Evolutionary conservation across 1,140 invertebrate species (phyloP).

Genomic region (Lucilia cuprina): DNA sequence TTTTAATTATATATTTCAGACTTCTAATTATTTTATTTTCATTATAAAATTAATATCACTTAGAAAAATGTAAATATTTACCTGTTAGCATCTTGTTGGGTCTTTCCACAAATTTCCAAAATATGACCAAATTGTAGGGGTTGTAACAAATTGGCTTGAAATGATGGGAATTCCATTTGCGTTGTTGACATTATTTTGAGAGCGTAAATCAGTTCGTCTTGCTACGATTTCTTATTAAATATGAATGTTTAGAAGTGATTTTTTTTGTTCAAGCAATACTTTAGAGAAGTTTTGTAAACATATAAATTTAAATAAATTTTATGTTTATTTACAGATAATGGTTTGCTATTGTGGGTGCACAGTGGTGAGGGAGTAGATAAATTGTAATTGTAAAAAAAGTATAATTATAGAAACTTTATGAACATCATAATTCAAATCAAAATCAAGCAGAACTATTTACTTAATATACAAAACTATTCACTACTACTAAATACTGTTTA

Average conservation of each 20-base stretch:
- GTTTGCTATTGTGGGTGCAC: background rate
- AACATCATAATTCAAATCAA: too few relatives aligned
- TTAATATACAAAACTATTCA: too few relatives aligned
- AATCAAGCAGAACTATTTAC: too few relatives aligned
- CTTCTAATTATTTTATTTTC: too few relatives aligned
- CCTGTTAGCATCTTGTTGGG: background rate
- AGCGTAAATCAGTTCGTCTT: background rate
- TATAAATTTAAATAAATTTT: background rate
- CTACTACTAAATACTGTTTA: too few relatives aligned
- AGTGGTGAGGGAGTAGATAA: background rate
- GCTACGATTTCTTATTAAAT: background rate
- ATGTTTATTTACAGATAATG: background rate
- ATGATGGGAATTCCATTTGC: too few relatives aligned
- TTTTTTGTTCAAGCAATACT: background rate
- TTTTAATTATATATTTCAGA: too few relatives aligned
- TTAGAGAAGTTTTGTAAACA: background rate
- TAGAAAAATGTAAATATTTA: background rate
- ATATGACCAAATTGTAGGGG: slow-evolving; percentile 5
- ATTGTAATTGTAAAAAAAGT: too few relatives aligned
- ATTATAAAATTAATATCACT: too few relatives aligned
- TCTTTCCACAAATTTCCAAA: background rate
- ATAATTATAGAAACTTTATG: too few relatives aligned
- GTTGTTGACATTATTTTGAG: background rate
- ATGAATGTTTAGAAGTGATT: background rate
- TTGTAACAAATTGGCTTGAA: background rate